Conservation (phyloP, 2,888 invertebrate species). For the Gortyna flavago region DNA sequence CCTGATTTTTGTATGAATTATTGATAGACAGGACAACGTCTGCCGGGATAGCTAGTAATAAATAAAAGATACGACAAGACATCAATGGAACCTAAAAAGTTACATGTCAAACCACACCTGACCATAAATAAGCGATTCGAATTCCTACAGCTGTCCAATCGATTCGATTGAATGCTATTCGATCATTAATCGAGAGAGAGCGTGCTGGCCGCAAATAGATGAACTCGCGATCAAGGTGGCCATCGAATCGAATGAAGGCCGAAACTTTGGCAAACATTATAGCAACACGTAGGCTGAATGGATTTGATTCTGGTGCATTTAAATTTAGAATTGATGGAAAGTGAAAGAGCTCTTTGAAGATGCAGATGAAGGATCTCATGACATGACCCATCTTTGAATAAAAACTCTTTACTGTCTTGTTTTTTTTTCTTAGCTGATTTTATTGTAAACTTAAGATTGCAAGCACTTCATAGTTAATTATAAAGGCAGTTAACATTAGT, state of each 20-base stretch:
- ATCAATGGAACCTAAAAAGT: conserved; percentile 31
- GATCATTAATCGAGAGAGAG: conserved; percentile 72
- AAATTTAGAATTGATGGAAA: conserved; percentile 44
- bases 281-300: conserved; percentile 60
- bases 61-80: conserved; percentile 12
- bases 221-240: conserved; percentile 74
- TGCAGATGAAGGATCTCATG: conserved; percentile 23
- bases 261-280: conserved; percentile 68
- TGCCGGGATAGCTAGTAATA: not conserved
- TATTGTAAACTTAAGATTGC: not conserved
- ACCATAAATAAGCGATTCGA: conserved; percentile 63
- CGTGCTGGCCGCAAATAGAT: conserved; percentile 68
- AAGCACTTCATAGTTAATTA: not conserved
- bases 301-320: conserved; percentile 45
- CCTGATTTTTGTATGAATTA: not conserved
- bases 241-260: conserved; percentile 70
- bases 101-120: conserved; percentile 55
- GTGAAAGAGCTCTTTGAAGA: conserved; percentile 49
- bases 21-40: not conserved
- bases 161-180: conserved; percentile 65
- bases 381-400: conserved; percentile 9
- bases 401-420: conserved; percentile 11
- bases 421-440: not conserved
- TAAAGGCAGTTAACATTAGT: not conserved
- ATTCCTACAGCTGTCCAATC: conserved; percentile 64